Evolutionary conservation across 2,888 invertebrate genomes (phyloP).

Genomic region (Ennomos quercinarius): DNA sequence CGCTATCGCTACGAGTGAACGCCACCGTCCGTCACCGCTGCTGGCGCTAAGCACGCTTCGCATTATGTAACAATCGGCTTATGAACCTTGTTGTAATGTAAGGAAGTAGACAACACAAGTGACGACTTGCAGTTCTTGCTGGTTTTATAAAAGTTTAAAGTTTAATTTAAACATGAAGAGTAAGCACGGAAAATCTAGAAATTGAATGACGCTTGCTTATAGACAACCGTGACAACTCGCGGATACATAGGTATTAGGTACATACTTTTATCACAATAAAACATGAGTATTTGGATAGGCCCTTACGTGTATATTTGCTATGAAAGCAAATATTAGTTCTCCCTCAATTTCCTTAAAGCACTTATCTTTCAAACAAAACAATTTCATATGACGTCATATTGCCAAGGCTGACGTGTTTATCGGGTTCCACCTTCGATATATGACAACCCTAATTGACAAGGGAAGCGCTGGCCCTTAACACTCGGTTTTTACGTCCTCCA

Average conservation of each 20-base stretch:
- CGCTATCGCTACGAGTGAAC: constrained; percentile 46
- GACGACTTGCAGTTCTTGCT: constrained; percentile 40
- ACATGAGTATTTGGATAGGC: too few species aligned
- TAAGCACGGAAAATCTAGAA: too few species aligned
- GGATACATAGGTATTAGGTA: too few species aligned
- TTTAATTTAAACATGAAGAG: too few species aligned
- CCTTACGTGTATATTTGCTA: not conserved
- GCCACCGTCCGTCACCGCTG: constrained; percentile 12
- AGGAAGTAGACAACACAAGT: constrained; percentile 40
- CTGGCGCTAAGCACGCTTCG: constrained; percentile 48
- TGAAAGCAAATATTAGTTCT: constrained; percentile 8
- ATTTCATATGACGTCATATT: constrained; percentile 14
- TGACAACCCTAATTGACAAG: constrained; percentile 49
- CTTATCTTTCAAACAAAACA: constrained; percentile 18
- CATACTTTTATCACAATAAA: too few species aligned
- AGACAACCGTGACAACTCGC: too few species aligned
- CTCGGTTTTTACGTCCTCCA: constrained; percentile 23
- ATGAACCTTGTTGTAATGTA: constrained; percentile 41
- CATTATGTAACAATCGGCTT: constrained; percentile 48
- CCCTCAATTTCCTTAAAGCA: constrained; percentile 6
- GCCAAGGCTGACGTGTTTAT: constrained; percentile 33
- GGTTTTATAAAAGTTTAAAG: not conserved
- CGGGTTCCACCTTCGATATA: constrained; percentile 28
- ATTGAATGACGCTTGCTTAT: too few species aligned
- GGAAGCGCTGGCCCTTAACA: constrained; percentile 25